phyloP scores from a whole-genome alignment of 23 tunicate species.

The Halocynthia roretzi region DNA sequence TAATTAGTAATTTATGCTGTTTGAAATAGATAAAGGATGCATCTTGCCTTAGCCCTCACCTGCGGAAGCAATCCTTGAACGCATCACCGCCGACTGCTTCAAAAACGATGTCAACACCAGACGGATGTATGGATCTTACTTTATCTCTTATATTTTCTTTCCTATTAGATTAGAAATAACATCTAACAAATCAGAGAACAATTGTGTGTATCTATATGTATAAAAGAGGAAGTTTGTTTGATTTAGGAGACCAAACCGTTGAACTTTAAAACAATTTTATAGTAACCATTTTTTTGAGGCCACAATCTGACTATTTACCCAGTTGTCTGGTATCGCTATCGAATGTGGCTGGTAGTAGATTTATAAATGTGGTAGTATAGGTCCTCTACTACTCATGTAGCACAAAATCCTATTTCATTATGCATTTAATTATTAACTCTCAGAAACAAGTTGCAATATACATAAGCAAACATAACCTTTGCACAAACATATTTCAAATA shows the following conservation, averaged over 20 bases:
- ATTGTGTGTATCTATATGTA: no score
- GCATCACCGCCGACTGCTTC: constrained; percentile 89
- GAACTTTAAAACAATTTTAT: neutral
- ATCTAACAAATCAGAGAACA: neutral
- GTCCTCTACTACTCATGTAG: no score
- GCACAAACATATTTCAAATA: no score
- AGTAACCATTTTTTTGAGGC: neutral
- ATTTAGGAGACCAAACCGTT: neutral
- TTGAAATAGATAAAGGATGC: no score
- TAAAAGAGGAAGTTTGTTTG: neutral
- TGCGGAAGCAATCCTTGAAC: constrained; percentile 68
- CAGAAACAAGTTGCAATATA: no score
- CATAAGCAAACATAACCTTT: no score
- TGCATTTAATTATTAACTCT: no score
- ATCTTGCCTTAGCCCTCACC: constrained; percentile 11
- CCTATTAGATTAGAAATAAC: constrained; percentile 11
- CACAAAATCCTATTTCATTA: no score
- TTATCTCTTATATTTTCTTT: constrained; percentile 55
- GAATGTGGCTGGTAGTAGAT: no score
- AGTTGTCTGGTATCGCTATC: no score
- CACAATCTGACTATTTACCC: neutral
- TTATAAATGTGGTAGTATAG: no score
- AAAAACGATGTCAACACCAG: constrained; percentile 88
- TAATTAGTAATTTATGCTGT: neutral
- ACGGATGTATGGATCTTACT: constrained; percentile 33